These are phyloP conservation scores for Melanotaenia trifasciata DNA, from an alignment of 2,797 vertebrate species.

Conservation along the genomic window DNA sequence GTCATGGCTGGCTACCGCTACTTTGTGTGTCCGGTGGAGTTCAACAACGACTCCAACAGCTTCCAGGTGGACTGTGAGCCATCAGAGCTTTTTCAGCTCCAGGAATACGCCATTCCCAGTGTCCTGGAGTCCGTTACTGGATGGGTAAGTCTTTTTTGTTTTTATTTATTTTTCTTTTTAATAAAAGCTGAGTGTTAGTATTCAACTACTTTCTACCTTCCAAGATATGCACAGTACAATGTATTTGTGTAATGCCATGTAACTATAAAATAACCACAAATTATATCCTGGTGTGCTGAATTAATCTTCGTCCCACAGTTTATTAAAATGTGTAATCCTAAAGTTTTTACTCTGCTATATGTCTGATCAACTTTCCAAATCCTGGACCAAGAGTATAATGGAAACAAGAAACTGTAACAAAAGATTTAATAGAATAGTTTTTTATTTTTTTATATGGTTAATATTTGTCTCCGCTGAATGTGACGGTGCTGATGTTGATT, in stretches of 20 bases:
- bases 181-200: fast-evolving
- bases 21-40: constrained; percentile 98
- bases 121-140: constrained; percentile 89
- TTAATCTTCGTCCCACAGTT: too few species aligned
- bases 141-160: constrained; percentile 84
- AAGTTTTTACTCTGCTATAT: background rate
- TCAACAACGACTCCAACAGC: constrained; percentile 95
- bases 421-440: background rate
- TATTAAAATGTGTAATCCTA: background rate
- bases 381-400: background rate
- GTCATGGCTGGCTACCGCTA: constrained; percentile 94
- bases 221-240: background rate
- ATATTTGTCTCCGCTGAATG: background rate
- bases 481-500: background rate
- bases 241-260: background rate
- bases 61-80: constrained; percentile 97
- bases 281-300: background rate
- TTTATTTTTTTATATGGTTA: background rate
- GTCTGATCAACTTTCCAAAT: background rate
- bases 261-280: background rate
- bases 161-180: background rate
- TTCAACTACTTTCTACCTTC: background rate
- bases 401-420: background rate
- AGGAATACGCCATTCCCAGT: constrained; percentile 90
- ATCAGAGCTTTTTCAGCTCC: constrained; percentile 93